Base-by-base conservation (phyloP, 2,113 vertebrate species). In the Ciconia boyciana region DNA sequence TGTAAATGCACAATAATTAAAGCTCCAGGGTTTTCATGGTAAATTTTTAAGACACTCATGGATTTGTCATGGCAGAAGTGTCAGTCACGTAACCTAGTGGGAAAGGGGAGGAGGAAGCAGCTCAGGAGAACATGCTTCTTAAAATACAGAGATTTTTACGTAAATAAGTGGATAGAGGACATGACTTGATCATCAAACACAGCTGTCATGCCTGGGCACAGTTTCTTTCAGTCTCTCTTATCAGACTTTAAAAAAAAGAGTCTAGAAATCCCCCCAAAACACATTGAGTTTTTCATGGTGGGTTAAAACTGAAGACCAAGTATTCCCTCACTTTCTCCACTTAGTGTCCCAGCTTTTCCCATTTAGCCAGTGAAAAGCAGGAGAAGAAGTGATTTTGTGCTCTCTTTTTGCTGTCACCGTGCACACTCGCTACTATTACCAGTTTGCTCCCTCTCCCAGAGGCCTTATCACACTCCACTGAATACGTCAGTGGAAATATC, bases 1-100 rank as follows among this genome's bases (percentile, higher is more conserved):
- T 96, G 97, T 95, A 97, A 97, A 97, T 97, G 84, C 82, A 94
- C 93, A 96, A 96, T 97, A 97, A 97, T 97, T 97, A 96, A 95
- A 96, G 95, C 96, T 96, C 94, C 91, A 97, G 93, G 96, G 96
- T 97, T 97, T 96, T 96, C 96, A 96, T 94, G 96, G 97, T 96
- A 94, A 93, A 95, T 97, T 97, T 97, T 96, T 93, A 86, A 97
- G 94, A 95, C 92, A 97, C 86, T 96, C 94, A 96, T 97, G 96
- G 95, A 97, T 97, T 97, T 97, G 94, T 96, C 97, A 96, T 97
- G 96, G 96, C 89, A 85, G 55, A 97, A 96, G 62, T 83, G 89
- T 83, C 93, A 95, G 87, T 93, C 72, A 80, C 76, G 87, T 93
- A 91, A 92, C 71, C 76, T 58, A 90, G 46, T 57, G 84, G 64